Conservation (phyloP, 2,888 invertebrate genomes). For the Saturnia pavonia region DNA sequence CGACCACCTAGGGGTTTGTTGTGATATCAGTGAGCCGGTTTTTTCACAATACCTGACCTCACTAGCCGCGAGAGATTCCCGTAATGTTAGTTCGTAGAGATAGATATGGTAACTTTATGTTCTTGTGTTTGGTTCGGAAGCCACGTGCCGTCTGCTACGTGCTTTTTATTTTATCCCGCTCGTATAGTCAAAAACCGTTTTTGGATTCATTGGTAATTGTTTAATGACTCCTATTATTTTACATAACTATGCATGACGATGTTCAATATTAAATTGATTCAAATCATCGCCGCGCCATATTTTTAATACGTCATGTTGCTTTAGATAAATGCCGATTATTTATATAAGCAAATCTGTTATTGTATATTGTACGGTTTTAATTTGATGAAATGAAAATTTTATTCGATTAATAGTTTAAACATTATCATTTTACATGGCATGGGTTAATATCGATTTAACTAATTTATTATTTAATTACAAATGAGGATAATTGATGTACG, state of each 20-base stretch:
- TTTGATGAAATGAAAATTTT: too few species aligned
- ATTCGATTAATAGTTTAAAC: too few species aligned
- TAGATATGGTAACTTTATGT: conserved; percentile 57
- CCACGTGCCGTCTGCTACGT: conserved; percentile 48
- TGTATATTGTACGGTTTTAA: too few species aligned
- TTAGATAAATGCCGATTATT: too few species aligned
- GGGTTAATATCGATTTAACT: too few species aligned
- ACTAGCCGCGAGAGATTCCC: conserved; percentile 63
- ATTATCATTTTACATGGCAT: too few species aligned
- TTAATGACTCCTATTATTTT: background rate
- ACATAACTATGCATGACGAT: background rate
- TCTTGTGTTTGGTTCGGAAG: conserved; percentile 55
- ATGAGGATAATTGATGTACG: too few species aligned
- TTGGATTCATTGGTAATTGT: background rate
- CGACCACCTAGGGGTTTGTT: conserved; percentile 75
- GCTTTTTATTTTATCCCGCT: conserved; percentile 35
- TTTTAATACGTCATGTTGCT: too few species aligned
- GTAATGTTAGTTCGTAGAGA: conserved; percentile 58
- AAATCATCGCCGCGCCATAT: too few species aligned
- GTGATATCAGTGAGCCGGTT: conserved; percentile 71
- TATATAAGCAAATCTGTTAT: too few species aligned
- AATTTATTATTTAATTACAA: too few species aligned
- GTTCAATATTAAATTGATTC: too few species aligned
- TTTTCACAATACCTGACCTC: conserved; percentile 76
- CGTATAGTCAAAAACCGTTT: conserved; percentile 32